Evolutionary conservation across 2,113 vertebrate genomes (phyloP), one percentile per base, ranked within the genome.

Genomic region (Vireo altiloquus): DNA sequence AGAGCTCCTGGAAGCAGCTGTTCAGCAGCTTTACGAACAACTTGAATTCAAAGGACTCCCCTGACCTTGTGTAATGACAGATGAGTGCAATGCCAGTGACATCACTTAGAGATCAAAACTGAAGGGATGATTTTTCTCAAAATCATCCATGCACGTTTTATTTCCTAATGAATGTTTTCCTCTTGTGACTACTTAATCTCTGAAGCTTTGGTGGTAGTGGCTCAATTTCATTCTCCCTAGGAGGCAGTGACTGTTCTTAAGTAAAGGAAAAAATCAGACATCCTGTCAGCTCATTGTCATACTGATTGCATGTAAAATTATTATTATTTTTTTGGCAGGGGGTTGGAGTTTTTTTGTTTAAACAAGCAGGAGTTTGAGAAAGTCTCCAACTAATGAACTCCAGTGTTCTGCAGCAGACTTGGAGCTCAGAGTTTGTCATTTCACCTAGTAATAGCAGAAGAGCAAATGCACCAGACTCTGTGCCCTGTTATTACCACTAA

Each of bases 11-110:
- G 59, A 94, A 89, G 50, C 27, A 77, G 24, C 77, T 89, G n/a
- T 95, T 95, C 77, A 92, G 27, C 60, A 92, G 80, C 82, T 90
- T 91, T 90, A 28, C 84, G 94, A 84, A 88, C 71, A 94, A 68
- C 20, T 57, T 91, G 76, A 84, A 94, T 90, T 94, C 56, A 54
- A 87, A 95, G 64, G 57, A 66, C 19, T 94, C 30, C 91, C 30
- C 72, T 87, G 84, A 95, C 87, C 93, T 96, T 66, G 54, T 33
- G 15, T 2, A 2, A 50, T 42, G 19, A 54, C 18, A 80, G 53
- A 74, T 30, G 30, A 88, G 15, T 46, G 56, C 11, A 44, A 30
- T 33, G 15, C 11, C 44, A 47, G 44, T 11, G 6, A 53, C 27
- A 65, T 63, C 72, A 44, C 15, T 64, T 33, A 40, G 74, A 72